These are phyloP conservation scores for Heliconius eleuchia DNA, from an alignment of 1,140 invertebrate genomes.

Conservation along the genomic window DNA sequence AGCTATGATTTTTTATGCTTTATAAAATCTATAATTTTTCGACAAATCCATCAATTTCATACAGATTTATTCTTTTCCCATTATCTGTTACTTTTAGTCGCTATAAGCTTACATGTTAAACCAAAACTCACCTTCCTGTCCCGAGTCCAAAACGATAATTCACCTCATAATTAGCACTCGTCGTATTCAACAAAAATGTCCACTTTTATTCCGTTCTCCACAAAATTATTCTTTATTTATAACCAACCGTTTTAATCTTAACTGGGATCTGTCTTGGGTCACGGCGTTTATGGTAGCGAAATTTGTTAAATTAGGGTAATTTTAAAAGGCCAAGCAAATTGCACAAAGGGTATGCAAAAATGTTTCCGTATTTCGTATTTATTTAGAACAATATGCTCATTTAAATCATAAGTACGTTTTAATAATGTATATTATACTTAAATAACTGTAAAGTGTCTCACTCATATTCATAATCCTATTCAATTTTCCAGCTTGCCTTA, in stretches of 20 bases:
- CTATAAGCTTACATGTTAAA: neutral
- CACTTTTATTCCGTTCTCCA: conserved; percentile 56
- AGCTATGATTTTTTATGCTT: too few relatives aligned
- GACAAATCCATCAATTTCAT: neutral
- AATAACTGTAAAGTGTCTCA: too few relatives aligned
- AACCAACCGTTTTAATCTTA: conserved; percentile 60
- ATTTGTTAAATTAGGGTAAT: conserved; percentile 36
- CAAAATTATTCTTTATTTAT: conserved; percentile 70
- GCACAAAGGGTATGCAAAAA: conserved; percentile 22
- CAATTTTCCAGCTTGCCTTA: neutral
- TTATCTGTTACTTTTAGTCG: neutral
- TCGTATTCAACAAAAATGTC: conserved; percentile 72
- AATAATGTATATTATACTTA: neutral
- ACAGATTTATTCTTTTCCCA: neutral
- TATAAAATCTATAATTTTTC: too few relatives aligned
- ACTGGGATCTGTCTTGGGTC: conserved; percentile 52
- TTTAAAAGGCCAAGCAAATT: conserved; percentile 30
- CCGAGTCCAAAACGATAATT: conserved; percentile 62
- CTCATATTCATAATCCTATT: too few relatives aligned
- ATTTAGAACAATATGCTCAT: neutral
- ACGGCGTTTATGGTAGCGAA: conserved; percentile 29
- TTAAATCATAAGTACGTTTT: neutral
- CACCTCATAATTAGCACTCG: conserved; percentile 72
- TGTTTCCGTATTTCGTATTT: conserved; percentile 15
- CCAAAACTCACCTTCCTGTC: conserved; percentile 22